Evolutionary conservation across 2,113 vertebrate species (phyloP).

Genomic region (Mugil cephalus): DNA sequence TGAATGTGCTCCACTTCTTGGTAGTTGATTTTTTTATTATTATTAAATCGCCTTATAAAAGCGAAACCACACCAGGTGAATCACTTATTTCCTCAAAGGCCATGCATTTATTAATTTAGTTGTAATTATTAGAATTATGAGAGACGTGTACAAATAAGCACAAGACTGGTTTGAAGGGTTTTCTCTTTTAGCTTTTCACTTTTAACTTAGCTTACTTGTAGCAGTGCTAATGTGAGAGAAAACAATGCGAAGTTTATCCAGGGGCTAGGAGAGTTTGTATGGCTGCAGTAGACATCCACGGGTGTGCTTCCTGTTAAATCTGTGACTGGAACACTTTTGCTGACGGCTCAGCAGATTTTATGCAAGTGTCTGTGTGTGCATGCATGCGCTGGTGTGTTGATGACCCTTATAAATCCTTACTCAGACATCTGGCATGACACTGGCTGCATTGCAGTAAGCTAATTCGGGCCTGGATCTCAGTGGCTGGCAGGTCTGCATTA

Average conservation of each 20-base stretch:
- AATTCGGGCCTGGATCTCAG: slow-evolving; percentile 28
- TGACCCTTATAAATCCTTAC: slow-evolving; percentile 42
- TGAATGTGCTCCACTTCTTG: slow-evolving; percentile 12
- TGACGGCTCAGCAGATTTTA: slow-evolving; percentile 65
- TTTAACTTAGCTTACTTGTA: too few species aligned
- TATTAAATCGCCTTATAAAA: background rate
- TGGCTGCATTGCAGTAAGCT: slow-evolving; percentile 25
- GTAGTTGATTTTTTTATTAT: background rate
- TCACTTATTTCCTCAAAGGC: too few species aligned
- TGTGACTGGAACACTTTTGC: slow-evolving; percentile 49
- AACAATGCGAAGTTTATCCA: too few species aligned
- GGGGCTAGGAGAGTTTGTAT: background rate
- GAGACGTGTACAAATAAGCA: too few species aligned
- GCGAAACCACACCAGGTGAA: background rate
- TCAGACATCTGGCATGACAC: slow-evolving; percentile 48
- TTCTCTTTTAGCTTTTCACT: too few species aligned
- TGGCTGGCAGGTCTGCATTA: slow-evolving; percentile 20
- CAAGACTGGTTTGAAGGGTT: too few species aligned
- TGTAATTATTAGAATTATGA: too few species aligned
- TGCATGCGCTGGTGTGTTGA: slow-evolving; percentile 1
- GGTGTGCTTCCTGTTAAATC: slow-evolving; percentile 59
- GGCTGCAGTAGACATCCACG: slow-evolving; percentile 16
- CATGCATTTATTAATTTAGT: too few species aligned
- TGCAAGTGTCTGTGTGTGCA: slow-evolving; percentile 9
- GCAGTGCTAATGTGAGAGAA: background rate